A percentile compares a stretch with the other conserved stretches of the same genome.
Evolutionary conservation across 2,888 invertebrate genomes (phyloP).

Genomic region (Andrena camellia): DNA sequence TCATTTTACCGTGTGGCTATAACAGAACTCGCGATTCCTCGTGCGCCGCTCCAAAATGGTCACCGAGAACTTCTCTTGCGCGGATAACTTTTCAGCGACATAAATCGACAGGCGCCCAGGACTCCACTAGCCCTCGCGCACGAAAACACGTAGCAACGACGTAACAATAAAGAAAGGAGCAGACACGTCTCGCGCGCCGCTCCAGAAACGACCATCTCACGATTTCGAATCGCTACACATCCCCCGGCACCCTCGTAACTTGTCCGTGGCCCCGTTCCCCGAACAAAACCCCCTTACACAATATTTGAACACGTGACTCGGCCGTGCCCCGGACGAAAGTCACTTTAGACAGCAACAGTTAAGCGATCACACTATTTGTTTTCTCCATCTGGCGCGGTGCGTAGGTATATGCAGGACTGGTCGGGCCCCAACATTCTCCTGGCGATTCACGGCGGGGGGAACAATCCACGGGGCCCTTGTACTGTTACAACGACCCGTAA

Average conservation of each 20-base stretch:
- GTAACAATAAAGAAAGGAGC: not conserved
- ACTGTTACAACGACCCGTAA: constrained; percentile 68
- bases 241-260: constrained; percentile 39
- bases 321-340: constrained; percentile 55
- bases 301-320: constrained; percentile 71
- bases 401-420: constrained; percentile 50
- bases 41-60: not conserved
- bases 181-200: not conserved
- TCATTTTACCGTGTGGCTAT: not conserved
- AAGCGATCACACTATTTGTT: constrained; percentile 71
- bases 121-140: not conserved
- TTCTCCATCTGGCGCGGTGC: constrained; percentile 64
- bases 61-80: not conserved
- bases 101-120: not conserved
- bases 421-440: constrained; percentile 54
- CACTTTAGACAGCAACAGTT: constrained; percentile 64
- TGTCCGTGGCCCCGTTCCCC: constrained; percentile 44
- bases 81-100: not conserved
- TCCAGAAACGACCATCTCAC: not conserved
- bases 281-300: constrained; percentile 46
- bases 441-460: constrained; percentile 59
- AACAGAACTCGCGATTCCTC: not conserved
- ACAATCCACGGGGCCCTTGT: constrained; percentile 54
- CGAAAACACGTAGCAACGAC: not conserved
- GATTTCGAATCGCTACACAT: constrained; percentile 6